phyloP scores from a whole-genome alignment of 2,888 invertebrate species.

The Boloria euphrosyne region DNA sequence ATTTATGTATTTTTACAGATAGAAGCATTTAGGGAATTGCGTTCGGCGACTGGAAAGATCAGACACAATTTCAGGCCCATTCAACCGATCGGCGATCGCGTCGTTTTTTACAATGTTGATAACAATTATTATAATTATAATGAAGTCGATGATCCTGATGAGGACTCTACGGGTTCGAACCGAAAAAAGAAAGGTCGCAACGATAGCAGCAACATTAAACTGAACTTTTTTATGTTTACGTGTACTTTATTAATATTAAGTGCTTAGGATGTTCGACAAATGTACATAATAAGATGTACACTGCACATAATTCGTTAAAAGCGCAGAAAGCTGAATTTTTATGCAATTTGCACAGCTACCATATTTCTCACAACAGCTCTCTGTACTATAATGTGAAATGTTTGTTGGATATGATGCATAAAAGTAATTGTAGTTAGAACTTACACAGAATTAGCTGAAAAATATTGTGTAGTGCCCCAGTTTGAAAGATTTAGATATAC shows the following conservation, averaged over 20 bases:
- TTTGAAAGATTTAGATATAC: no score
- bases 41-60: slow-evolving; percentile 84
- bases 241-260: slow-evolving; percentile 11
- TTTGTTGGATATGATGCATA: no score
- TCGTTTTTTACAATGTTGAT: slow-evolving; percentile 83
- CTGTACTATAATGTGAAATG: no score
- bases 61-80: slow-evolving; percentile 92
- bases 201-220: slow-evolving; percentile 29
- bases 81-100: slow-evolving; percentile 88
- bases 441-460: no score
- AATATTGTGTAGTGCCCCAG: no score
- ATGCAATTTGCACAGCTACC: no score
- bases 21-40: slow-evolving; percentile 86
- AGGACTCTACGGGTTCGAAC: slow-evolving; percentile 45
- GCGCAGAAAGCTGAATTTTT: no score
- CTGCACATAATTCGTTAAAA: no score
- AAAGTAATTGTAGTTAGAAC: no score
- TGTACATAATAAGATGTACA: no score
- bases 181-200: slow-evolving; percentile 52
- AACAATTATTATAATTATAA: slow-evolving; percentile 71
- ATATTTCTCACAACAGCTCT: no score
- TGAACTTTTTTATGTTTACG: slow-evolving; percentile 29
- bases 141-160: slow-evolving; percentile 65
- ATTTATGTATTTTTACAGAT: slow-evolving; percentile 79
- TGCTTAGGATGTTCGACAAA: background rate